phyloP scores from a whole-genome alignment of 2,113 vertebrate genomes.

The rabbit (Oryctolagus cuniculus) region DNA sequence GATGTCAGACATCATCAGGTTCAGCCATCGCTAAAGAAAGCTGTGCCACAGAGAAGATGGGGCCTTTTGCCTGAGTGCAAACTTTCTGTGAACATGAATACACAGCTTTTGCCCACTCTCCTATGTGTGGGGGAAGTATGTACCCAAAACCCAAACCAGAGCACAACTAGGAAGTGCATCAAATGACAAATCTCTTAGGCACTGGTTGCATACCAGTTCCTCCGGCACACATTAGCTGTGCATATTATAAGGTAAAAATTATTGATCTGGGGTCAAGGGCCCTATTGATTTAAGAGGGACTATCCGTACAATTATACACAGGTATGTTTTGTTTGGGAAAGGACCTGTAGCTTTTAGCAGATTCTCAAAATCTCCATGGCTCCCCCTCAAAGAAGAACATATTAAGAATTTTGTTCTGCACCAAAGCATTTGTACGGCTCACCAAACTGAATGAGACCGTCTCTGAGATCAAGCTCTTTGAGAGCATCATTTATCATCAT shows the following conservation, averaged over 20 bases:
- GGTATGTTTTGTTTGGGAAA: neutral
- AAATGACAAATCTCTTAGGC: neutral
- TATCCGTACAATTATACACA: neutral
- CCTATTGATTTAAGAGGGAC: neutral
- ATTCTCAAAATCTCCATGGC: neutral
- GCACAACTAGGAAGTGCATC: accelerated
- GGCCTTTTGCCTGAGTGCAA: neutral
- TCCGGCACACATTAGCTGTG: neutral
- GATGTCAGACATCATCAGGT: neutral
- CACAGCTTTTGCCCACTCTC: neutral
- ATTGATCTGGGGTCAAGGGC: accelerated
- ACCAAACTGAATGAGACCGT: neutral
- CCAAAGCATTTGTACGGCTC: neutral
- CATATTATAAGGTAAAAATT: accelerated
- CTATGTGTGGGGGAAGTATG: accelerated
- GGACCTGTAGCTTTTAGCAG: neutral
- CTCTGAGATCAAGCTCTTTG: neutral
- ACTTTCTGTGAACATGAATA: accelerated
- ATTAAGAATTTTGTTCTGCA: slow-evolving; percentile 7
- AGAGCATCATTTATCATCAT: slow-evolving; percentile 61
- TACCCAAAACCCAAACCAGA: neutral
- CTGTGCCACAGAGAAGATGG: accelerated
- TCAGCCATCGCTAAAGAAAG: neutral
- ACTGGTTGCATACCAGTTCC: neutral
- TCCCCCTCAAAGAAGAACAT: neutral